Evolutionary conservation across 2,113 vertebrate species (phyloP), one percentile per base, ranked within the genome.

Genomic region (Hiodon alosoides): DNA sequence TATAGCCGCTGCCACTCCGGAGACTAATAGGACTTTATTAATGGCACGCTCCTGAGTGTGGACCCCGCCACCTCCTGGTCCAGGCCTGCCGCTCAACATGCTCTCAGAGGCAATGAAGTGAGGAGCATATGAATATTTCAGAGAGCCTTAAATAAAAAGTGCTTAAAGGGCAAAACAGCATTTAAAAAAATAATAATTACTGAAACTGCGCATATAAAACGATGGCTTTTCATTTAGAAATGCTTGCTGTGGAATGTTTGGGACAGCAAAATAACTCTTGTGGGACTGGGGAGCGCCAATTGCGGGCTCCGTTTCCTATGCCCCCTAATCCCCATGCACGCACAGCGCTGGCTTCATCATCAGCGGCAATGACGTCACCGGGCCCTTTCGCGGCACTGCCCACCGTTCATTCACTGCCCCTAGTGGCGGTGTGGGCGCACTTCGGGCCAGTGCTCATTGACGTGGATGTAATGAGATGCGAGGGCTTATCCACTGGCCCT

Each of bases 401-500:
- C 80, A 81, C 81, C 79, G 83, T 31, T 31, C 31, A 31, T 31
- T 31, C 31, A 31, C 72, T 74, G 72, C 72, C 85, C 80, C 81
- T 86, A 85, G 78, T 70, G 78, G 77, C 80, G 13, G 50, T 3
- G 51, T 4, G n/a, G 10, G 59, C 60, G 52, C 60, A 73, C 51
- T 73, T 50, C 72, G 9, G 51, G 3, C 72, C 31, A 17, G 50
- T 74, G 79, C 78, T 74, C 69, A 74, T 80, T 84, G 82, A 85
- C 80, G 71, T 14, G 81, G 81, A 80, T 86, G 74, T 85, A 84
- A 87, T 87, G 85, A 87, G 83, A 86, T 47, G 14, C 50, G 81
- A 87, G 83, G 85, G 80, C 79, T 84, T 83, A 85, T 74, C 72
- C 69, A 74, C 83, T 86, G 89, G 81, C 81, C 85, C 82, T 81